Percentiles rank a stretch among this genome's conserved stretches.
These are phyloP conservation scores for Cirrhinus mrigala DNA, from an alignment of 2,797 vertebrate genomes.

Conservation along the genomic window DNA sequence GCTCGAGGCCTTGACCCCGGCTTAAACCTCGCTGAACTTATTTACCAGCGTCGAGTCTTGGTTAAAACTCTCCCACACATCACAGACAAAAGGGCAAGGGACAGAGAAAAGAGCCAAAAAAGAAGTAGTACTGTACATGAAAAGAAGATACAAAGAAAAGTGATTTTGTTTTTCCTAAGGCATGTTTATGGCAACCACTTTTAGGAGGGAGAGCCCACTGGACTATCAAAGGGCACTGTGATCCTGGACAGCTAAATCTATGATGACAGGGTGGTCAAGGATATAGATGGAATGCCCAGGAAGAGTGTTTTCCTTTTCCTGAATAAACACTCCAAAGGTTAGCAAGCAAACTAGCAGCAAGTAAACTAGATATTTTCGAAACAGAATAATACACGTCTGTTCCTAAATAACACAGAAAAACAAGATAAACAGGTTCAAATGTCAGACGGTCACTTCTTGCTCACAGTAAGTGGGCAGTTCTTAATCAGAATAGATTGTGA, in stretches of 20 bases:
- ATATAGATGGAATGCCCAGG: background rate
- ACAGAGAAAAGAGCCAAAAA: conserved; percentile 57
- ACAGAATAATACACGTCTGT: background rate
- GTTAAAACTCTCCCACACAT: conserved; percentile 56
- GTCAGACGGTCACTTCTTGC: background rate
- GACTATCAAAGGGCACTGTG: conserved; percentile 5
- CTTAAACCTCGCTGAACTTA: conserved; percentile 57
- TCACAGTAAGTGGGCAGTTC: background rate
- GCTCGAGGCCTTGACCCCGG: conserved; percentile 70
- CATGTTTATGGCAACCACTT: conserved; percentile 7
- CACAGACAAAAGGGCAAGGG: conserved; percentile 35
- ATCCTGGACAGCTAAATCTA: conserved; percentile 11
- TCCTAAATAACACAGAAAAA: background rate
- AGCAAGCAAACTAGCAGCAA: background rate
- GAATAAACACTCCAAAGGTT: conserved; percentile 12
- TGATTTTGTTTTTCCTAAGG: conserved; percentile 9
- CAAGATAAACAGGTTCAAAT: background rate
- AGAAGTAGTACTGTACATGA: conserved; percentile 24
- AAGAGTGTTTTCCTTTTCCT: conserved; percentile 13
- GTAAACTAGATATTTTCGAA: background rate
- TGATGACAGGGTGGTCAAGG: background rate
- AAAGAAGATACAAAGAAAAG: conserved; percentile 26
- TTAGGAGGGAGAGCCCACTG: conserved; percentile 1
- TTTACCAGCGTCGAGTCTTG: conserved; percentile 54
- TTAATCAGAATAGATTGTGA: background rate